Percentiles rank a stretch among this genome's conserved stretches.
Conservation (phyloP, 2,113 vertebrate genomes). For the Ammodytes dubius region DNA sequence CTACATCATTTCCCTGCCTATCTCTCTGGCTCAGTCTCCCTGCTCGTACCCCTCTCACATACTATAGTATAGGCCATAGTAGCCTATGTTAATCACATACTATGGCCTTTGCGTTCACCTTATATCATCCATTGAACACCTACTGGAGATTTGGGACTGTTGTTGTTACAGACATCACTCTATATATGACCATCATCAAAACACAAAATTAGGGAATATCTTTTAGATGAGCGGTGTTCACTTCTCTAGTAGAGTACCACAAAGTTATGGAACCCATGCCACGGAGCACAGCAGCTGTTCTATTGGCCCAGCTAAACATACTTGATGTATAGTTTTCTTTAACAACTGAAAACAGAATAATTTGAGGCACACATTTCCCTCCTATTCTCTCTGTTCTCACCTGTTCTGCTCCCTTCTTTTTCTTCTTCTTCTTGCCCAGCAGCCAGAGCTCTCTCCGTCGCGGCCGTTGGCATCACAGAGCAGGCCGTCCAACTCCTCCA, state of each 20-base stretch:
- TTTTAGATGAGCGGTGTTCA: not conserved
- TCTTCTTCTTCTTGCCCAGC: slow-evolving; percentile 99
- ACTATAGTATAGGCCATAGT: too few relatives aligned
- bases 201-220: not conserved
- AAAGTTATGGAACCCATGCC: not conserved
- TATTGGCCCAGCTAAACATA: too few relatives aligned
- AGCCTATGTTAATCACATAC: not conserved
- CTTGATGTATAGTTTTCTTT: too few relatives aligned
- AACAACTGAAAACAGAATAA: too few relatives aligned
- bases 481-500: slow-evolving; percentile 96
- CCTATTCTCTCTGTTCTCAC: slow-evolving; percentile 75
- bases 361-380: not conserved
- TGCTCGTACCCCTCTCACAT: not conserved
- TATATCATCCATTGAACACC: not conserved
- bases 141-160: not conserved
- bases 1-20: not conserved
- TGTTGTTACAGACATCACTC: not conserved
- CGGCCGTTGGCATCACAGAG: slow-evolving; percentile 95
- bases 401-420: slow-evolving; percentile 99
- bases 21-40: not conserved
- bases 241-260: not conserved
- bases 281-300: not conserved
- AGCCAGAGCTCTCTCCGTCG: slow-evolving; percentile 95
- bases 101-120: not conserved
- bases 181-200: not conserved